These are phyloP conservation scores for Rhopalosiphum nymphaeae DNA, from an alignment of 2,888 invertebrate genomes.

Conservation along the genomic window DNA sequence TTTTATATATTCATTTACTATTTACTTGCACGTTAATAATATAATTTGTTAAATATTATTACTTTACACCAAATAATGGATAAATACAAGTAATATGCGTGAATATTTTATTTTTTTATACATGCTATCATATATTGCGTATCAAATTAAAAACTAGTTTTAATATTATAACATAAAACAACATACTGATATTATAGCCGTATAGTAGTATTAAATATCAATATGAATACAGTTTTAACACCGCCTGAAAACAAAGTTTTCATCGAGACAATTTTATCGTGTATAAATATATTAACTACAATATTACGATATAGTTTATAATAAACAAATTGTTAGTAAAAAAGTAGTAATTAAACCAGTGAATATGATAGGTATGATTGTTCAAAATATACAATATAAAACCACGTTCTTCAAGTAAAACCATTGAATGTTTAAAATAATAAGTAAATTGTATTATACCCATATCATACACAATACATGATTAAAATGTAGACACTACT, in stretches of 20 bases:
- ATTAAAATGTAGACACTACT: too few species aligned
- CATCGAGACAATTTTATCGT: neutral
- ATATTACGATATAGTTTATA: neutral
- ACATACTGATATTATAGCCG: neutral
- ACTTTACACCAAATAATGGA: neutral
- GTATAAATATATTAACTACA: neutral
- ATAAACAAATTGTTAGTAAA: neutral
- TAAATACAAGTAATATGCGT: neutral
- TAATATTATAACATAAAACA: neutral
- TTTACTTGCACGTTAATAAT: neutral
- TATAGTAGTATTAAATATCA: neutral
- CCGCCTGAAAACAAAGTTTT: neutral
- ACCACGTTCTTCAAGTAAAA: neutral
- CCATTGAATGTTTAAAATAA: too few species aligned
- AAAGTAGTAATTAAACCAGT: too few species aligned
- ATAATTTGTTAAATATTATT: neutral
- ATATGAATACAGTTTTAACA: neutral
- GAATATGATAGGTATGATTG: neutral
- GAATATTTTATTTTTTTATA: neutral
- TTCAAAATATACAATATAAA: neutral
- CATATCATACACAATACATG: too few species aligned
- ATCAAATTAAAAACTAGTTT: neutral
- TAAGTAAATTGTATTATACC: too few species aligned
- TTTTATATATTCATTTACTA: neutral
- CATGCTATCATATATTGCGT: neutral